Evolutionary conservation across 2,888 invertebrate species (phyloP).

Genomic region (Heliconius sara): DNA sequence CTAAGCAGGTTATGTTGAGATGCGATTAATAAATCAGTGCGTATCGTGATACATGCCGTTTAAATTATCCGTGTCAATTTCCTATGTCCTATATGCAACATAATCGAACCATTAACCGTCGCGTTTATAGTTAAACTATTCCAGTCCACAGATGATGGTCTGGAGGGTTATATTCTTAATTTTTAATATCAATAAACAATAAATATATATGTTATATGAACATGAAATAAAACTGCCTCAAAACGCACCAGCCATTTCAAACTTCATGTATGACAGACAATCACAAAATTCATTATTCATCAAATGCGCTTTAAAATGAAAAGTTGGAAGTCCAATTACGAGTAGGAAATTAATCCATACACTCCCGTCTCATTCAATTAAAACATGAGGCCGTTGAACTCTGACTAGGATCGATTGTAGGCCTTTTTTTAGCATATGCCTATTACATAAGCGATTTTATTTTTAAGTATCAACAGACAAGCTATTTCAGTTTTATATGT

Average conservation of each 20-base stretch:
- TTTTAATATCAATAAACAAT: background rate
- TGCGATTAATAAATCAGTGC: no score
- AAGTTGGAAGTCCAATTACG: constrained; percentile 21
- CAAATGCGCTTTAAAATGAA: constrained; percentile 12
- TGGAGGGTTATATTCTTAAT: background rate
- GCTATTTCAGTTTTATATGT: background rate
- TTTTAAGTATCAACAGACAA: background rate
- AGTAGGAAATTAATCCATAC: constrained; percentile 31
- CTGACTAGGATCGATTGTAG: constrained; percentile 29
- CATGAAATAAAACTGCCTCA: background rate
- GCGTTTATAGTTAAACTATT: background rate
- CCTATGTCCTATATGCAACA: background rate
- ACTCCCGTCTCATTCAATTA: constrained; percentile 38
- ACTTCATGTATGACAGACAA: background rate
- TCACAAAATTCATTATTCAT: constrained; percentile 6
- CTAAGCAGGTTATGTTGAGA: no score
- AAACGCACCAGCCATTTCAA: background rate
- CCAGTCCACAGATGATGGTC: no score
- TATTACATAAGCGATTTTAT: constrained; percentile 4
- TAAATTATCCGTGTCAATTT: no score
- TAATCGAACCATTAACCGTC: background rate
- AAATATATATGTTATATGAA: background rate
- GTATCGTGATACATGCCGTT: no score
- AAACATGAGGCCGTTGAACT: constrained; percentile 40
- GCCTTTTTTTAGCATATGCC: constrained; percentile 21